Evolutionary conservation across 1,140 invertebrate genomes (phyloP), one percentile per base, ranked within the genome.

Genomic region (Drosophila pruinosa): DNA sequence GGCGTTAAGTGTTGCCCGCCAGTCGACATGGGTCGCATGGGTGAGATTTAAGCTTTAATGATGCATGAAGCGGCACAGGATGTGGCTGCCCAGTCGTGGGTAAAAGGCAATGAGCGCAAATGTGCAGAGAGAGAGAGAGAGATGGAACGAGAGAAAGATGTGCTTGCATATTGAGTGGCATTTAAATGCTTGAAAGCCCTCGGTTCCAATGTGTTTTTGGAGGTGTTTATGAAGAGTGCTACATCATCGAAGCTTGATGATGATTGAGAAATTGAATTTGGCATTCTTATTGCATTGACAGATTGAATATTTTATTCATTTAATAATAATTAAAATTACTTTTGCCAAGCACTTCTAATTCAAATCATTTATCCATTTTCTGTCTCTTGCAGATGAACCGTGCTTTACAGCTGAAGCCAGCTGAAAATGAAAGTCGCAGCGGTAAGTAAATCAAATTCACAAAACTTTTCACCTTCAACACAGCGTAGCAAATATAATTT

Each of bases 381-480:
- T 43, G 7, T 21, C 68, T 12, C 12, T 83, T 97, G 31, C 95
- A 99, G 98, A 99, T 99, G 98, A 98, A 99, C 95, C 97, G 98
- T 94, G 97, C 98, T 93, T 98, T 99, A 94, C 98, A 99, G 95
- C 98, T 99, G 94, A 99, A 99, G 94, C 98, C 98, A 93, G 98
- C 98, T 93, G 98, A 99, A 94, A 98, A 96, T 94, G 98, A 99
- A 94, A 98, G 98, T 94, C 96, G 97, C 94, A 97, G 97, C 95
- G 97, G 98, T 98, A 93, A 95, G 93, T 93, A 85, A 78, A 78
- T 77, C 61, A 68, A 73, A 75, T 79, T 75, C 52, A 56, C 52
- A 64, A 19, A 58, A 43, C 34, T 53, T 48, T 28, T 8, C 7
- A 28, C n/a, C 2, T 28, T 39, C 7, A 47, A 1, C 22, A 22